A percentile compares a stretch with the other conserved stretches of the same genome.
Conservation (phyloP, 1,140 invertebrate species). For the Apis laboriosa region DNA sequence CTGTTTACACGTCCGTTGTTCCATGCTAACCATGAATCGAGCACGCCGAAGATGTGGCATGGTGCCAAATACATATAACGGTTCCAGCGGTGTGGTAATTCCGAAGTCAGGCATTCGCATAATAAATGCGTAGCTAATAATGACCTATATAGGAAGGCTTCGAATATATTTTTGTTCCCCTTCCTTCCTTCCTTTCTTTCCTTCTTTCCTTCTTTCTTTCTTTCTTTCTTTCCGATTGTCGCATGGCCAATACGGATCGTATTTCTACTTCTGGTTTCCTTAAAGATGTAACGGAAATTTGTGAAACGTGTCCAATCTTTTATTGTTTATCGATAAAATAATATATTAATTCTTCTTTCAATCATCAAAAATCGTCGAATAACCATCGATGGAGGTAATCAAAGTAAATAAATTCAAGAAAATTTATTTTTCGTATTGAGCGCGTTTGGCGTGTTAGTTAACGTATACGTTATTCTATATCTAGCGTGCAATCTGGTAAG, state of each 20-base stretch:
- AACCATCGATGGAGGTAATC: background rate
- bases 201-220: background rate
- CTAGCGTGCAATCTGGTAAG: background rate
- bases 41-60: conserved; percentile 65
- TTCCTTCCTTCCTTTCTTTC: background rate
- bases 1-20: conserved; percentile 59
- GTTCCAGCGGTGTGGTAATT: conserved; percentile 64
- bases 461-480: conserved; percentile 6
- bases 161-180: conserved; percentile 41
- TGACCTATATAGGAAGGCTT: conserved; percentile 56
- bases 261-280: too few relatives aligned
- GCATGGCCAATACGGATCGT: background rate
- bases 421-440: background rate
- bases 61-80: conserved; percentile 76
- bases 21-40: conserved; percentile 62
- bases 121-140: conserved; percentile 65
- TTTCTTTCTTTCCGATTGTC: background rate
- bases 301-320: background rate
- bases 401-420: background rate
- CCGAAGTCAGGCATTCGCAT: conserved; percentile 65
- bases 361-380: background rate
- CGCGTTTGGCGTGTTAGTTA: too few relatives aligned
- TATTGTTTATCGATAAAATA: too few relatives aligned
- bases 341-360: too few relatives aligned
- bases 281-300: background rate